Base-by-base conservation (phyloP, 2,888 invertebrate genomes). In the Cabera pusaria region DNA sequence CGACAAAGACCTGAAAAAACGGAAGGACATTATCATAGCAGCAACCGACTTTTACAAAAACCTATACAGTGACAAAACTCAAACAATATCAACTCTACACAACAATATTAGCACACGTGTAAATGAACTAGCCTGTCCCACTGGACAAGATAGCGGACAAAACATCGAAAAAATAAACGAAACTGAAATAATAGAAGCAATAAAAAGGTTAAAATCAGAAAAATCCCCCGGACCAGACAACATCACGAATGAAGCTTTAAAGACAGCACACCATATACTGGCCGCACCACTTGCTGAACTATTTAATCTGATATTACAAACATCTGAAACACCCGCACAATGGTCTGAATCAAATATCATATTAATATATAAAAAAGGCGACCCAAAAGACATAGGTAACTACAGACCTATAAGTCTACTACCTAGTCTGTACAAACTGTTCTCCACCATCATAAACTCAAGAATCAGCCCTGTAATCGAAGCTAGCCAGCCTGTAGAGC, bases 231-330 rank as follows among this genome's bases (percentile, higher is more conserved):
- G 45, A 0, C 20, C 22, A 1, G 41, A 46, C 5, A 17, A 18
- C n/a, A 46, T 46, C 5, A 26, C 38, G 1, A 46, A 46, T n/a
- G 46, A 46, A 21, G 46, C 38, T 5, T 3, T 46, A 6, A 45
- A 31, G 22, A 1, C 27, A 0, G 34, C 34, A 8, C 11, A 23
- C n/a, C 5, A 6, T 3, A n/a, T 38, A 6, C 5, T 45, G 7
- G 5, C 2, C 5, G 23, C 4, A 9, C 16, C n/a, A 3, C 17
- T 41, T 1, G 31, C 26, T 0, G 21, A 1, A 7, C 14, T 45
- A 1, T 45, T 45, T 12, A 41, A 38, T 21, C 37, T 6, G 12
- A 42, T 42, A 21, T 10, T 42, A 2, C 8, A 41, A 14, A 18
- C 9, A 22, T 19, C 14, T 25, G 14, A 8, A 10, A 18, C 32